A percentile compares a stretch with the other conserved stretches of the same genome.
These are phyloP conservation scores for Margaritifera margaritifera DNA, from an alignment of 2,888 invertebrate genomes.

Conservation along the genomic window DNA sequence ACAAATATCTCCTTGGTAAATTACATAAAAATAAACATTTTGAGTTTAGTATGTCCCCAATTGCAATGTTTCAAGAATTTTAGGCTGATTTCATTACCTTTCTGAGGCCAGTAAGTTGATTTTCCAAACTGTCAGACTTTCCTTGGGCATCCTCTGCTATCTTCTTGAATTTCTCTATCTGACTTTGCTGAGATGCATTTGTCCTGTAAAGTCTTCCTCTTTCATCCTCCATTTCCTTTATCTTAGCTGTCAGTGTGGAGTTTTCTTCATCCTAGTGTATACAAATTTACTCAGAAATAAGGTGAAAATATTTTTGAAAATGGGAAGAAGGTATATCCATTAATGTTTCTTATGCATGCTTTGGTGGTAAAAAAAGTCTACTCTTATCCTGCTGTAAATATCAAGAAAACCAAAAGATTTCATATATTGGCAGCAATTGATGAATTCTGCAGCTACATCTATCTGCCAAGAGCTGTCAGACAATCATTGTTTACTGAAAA, in stretches of 20 bases:
- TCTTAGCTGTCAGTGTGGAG: slow-evolving; percentile 53
- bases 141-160: slow-evolving; percentile 69
- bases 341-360: too few species aligned
- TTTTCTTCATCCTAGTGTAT: slow-evolving; percentile 69
- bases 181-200: slow-evolving; percentile 65
- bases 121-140: slow-evolving; percentile 68
- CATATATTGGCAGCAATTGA: too few species aligned
- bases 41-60: too few species aligned
- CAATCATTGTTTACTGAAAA: too few species aligned
- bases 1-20: too few species aligned
- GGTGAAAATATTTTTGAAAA: too few species aligned
- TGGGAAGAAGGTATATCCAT: too few species aligned
- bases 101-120: slow-evolving; percentile 60
- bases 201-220: slow-evolving; percentile 66
- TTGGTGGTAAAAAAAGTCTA: not conserved
- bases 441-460: too few species aligned
- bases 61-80: not conserved
- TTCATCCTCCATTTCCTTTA: slow-evolving; percentile 73
- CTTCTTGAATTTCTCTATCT: slow-evolving; percentile 72
- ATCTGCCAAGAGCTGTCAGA: too few species aligned
- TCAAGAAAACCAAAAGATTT: too few species aligned
- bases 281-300: not conserved
- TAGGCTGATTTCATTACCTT: slow-evolving; percentile 50
- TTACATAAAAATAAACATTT: too few species aligned
- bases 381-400: too few species aligned